Evolutionary conservation across 1,140 invertebrate genomes (phyloP).

Genomic region (Phymorhynchus buccinoides): DNA sequence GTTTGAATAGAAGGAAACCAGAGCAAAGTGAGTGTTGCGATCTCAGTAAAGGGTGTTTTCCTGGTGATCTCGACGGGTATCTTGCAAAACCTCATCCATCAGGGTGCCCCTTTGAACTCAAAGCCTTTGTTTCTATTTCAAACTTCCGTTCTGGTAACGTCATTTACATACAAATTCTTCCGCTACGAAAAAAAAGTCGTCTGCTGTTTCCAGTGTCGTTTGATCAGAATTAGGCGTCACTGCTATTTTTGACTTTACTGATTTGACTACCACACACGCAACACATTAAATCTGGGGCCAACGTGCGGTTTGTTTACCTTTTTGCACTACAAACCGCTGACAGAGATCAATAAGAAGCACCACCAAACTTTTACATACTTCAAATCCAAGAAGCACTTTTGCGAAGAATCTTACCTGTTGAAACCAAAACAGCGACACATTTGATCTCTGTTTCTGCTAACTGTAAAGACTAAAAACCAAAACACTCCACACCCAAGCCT

Average conservation of each 20-base stretch:
- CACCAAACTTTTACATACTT: too few species aligned
- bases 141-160: background rate
- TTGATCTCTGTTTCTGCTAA: background rate
- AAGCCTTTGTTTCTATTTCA: background rate
- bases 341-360: too few species aligned
- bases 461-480: background rate
- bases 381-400: too few species aligned
- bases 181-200: background rate
- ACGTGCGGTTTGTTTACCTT: background rate
- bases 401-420: background rate
- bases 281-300: background rate
- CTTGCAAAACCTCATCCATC: too few species aligned
- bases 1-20: too few species aligned
- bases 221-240: background rate
- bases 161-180: background rate
- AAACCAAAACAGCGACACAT: background rate
- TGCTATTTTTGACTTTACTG: background rate
- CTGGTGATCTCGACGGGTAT: too few species aligned
- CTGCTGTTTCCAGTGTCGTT: background rate
- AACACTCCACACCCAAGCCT: background rate
- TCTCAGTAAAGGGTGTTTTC: too few species aligned
- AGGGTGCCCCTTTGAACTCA: background rate
- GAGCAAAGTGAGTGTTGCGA: too few species aligned
- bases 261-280: background rate
- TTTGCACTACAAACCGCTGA: too few species aligned